Evolutionary conservation across 1,140 invertebrate species (phyloP).

Genomic region (Euschistus heros): DNA sequence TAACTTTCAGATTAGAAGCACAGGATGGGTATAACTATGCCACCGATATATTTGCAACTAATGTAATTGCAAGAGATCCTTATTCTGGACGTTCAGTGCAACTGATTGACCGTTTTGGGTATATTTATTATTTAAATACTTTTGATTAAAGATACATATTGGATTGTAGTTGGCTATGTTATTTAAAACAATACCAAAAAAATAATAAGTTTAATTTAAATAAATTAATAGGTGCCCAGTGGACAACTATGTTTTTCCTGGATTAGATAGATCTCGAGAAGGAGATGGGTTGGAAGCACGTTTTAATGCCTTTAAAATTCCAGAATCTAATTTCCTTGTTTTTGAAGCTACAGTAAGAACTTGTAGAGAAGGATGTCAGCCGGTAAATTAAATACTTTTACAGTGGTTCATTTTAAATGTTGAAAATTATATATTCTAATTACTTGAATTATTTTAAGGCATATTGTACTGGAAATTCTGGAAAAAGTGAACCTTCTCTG

Average conservation of each 20-base stretch:
- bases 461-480: slow-evolving; percentile 61
- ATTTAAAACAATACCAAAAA: slow-evolving; percentile 11
- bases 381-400: slow-evolving; percentile 40
- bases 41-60: slow-evolving; percentile 84
- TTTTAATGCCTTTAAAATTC: slow-evolving; percentile 91
- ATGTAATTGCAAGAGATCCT: slow-evolving; percentile 85
- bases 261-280: slow-evolving; percentile 70
- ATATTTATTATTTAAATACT: slow-evolving; percentile 31
- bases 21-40: slow-evolving; percentile 81
- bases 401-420: background rate
- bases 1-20: slow-evolving; percentile 79
- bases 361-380: slow-evolving; percentile 78
- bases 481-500: slow-evolving; percentile 68
- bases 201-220: background rate
- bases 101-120: slow-evolving; percentile 81
- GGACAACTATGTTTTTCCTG: slow-evolving; percentile 84
- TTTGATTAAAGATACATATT: slow-evolving; percentile 8
- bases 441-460: slow-evolving; percentile 38
- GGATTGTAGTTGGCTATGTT: background rate
- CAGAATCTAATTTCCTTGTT: slow-evolving; percentile 85
- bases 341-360: slow-evolving; percentile 86
- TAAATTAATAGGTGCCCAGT: slow-evolving; percentile 62
- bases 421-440: background rate
- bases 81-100: slow-evolving; percentile 82
- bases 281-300: slow-evolving; percentile 79